Evolutionary conservation across 2,888 invertebrate genomes (phyloP).

Genomic region (Oscheius sp.): DNA sequence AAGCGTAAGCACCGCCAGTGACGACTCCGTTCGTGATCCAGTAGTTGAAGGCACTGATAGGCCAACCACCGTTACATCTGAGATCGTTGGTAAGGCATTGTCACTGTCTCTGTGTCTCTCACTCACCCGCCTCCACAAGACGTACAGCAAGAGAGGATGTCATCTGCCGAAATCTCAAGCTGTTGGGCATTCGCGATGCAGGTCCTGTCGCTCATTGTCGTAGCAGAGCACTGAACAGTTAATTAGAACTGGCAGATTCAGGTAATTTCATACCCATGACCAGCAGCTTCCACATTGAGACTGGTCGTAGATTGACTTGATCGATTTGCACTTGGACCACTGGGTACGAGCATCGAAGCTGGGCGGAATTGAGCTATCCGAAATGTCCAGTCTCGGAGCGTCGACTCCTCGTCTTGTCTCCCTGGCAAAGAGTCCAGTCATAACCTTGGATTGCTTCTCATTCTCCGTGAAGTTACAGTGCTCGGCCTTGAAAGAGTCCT

Average conservation of each 20-base stretch:
- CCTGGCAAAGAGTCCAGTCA: not conserved
- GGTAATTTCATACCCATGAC: constrained; percentile 75
- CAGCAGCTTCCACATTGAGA: constrained; percentile 83
- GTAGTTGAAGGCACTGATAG: constrained; percentile 75
- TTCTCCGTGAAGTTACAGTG: constrained; percentile 9
- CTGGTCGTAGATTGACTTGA: constrained; percentile 57
- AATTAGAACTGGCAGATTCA: too few relatives aligned
- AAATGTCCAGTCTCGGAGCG: constrained; percentile 38
- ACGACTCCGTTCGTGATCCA: constrained; percentile 16
- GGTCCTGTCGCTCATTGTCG: constrained; percentile 76
- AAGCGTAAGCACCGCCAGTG: constrained; percentile 24
- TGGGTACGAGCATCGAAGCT: constrained; percentile 51
- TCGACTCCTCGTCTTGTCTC: not conserved
- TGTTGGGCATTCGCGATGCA: constrained; percentile 75
- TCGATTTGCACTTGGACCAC: constrained; percentile 53
- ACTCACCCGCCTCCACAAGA: constrained; percentile 73
- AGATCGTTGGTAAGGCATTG: constrained; percentile 5
- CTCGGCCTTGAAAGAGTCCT: constrained; percentile 33
- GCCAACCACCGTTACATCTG: constrained; percentile 84
- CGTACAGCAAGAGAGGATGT: constrained; percentile 74
- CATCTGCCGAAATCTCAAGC: constrained; percentile 74
- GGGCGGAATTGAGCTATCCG: not conserved
- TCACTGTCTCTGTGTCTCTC: not conserved
- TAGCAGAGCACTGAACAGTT: constrained; percentile 60
- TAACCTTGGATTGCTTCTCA: not conserved